Base-by-base conservation (phyloP, 1,140 invertebrate genomes). In the Drosophila arizonae region DNA sequence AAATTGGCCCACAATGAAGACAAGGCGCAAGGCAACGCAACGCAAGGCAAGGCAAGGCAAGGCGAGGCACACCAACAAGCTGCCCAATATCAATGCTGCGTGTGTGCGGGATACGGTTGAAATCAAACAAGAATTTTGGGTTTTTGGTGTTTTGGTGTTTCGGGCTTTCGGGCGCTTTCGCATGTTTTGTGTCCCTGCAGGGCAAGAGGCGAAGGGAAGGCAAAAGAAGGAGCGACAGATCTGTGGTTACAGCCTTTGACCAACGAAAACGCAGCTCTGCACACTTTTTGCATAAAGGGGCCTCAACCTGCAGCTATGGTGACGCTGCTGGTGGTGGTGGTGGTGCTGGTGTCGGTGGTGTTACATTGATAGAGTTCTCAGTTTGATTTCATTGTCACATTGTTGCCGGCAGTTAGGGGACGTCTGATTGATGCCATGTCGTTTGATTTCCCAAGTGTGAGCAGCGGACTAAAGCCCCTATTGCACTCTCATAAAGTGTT, bases 381-480 rank as follows among this genome's bases (percentile, higher is more conserved):
- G 69, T 76, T 88, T 77, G 79, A 87, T 82, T 88, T 88, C 84
- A 79, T 82, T 86, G 81, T 82, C 81, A 87, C 81, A 72, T 67
- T 74, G 55, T 72, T 81, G 60, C 66, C 64, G 65, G 76, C 58
- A 76, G 79, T 46, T 56, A 41, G 76, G 76, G 50, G 41, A 67
- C 55, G 58, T 58, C 62, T 76, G 73, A 76, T 76, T 76, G 73
- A 76, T 70, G 73, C 73, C 68, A 70, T 62, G 77, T 80, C 84
- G 69, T 87, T 87, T 87, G 82, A 87, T 87, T 87, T 87, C 82
- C 82, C 82, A 72, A 79, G 82, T 68, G 82, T 88, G 77, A 48
- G 62, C 72, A 57, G 24, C 70, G 76, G 48, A 70, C 64, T 78
- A 30, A 46, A 71, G 68, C 61, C 76, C 76, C 54, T 39, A 78